A percentile compares a stretch with the other conserved stretches of the same genome.
Conservation (phyloP, 2,888 invertebrate genomes). For the Rugalucina vietnamica region DNA sequence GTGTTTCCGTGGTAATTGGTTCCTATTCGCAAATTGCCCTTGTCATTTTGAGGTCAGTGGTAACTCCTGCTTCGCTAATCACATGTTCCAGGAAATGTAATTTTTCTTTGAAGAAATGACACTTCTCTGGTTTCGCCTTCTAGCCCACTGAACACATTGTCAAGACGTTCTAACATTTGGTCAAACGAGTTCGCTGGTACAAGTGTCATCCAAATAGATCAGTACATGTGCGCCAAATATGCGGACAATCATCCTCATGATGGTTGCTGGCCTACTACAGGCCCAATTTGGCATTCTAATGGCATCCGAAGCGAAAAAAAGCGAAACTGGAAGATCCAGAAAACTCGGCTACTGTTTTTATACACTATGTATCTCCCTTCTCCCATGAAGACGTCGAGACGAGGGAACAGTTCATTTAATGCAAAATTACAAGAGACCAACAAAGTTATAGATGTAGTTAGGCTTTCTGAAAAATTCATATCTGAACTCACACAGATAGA, state of each 20-base stretch:
- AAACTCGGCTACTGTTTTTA: no score
- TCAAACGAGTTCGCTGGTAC: conserved; percentile 41
- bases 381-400: no score
- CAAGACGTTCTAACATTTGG: conserved; percentile 37
- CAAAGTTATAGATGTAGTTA: no score
- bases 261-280: conserved; percentile 57
- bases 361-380: no score
- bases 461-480: no score
- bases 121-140: conserved; percentile 51
- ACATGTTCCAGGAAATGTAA: conserved; percentile 33
- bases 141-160: conserved; percentile 43
- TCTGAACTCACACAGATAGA: no score
- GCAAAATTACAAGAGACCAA: no score
- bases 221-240: conserved; percentile 48
- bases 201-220: conserved; percentile 64
- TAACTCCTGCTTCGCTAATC: conserved; percentile 28
- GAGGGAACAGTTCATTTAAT: no score
- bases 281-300: conserved; percentile 58
- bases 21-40: conserved; percentile 48
- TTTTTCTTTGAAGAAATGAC: conserved; percentile 33
- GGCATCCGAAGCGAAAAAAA: conserved; percentile 57
- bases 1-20: background rate
- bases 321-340: no score
- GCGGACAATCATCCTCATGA: conserved; percentile 58
- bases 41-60: conserved; percentile 47